Conservation (phyloP, 1,140 invertebrate genomes). For the Megalopta genalis region DNA sequence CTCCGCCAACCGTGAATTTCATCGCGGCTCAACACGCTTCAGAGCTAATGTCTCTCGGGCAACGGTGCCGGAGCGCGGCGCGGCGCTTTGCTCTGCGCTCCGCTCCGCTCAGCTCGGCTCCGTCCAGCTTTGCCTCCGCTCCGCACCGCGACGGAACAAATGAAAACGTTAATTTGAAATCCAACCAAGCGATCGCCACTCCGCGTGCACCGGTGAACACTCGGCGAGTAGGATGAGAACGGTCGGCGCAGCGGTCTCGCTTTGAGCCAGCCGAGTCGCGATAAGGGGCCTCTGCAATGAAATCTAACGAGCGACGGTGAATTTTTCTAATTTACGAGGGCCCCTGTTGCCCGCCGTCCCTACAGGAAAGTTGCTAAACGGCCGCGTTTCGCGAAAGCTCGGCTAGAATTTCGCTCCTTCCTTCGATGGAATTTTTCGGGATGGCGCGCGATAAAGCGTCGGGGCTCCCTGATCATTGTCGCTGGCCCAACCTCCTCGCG, state of each 20-base stretch:
- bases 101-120: background rate
- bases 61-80: no score
- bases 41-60: background rate
- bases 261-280: slow-evolving; percentile 26
- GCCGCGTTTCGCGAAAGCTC: background rate
- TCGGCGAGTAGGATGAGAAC: no score
- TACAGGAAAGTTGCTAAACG: background rate
- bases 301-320: slow-evolving; percentile 36
- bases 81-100: no score
- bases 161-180: slow-evolving; percentile 52
- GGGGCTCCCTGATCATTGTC: no score
- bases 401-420: background rate
- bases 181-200: background rate
- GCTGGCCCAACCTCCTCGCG: no score
- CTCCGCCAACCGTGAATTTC: slow-evolving; percentile 20
- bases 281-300: slow-evolving; percentile 47
- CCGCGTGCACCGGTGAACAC: background rate
- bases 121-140: background rate
- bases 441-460: no score
- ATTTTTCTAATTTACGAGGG: slow-evolving; percentile 30
- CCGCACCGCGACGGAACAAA: slow-evolving; percentile 5
- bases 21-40: background rate
- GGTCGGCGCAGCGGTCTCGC: background rate
- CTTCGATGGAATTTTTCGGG: background rate
- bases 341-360: background rate